Evolutionary conservation across 53 echinoderm and acorn worm genomes (phyloP).

Genomic region (Holothuria scabra): DNA sequence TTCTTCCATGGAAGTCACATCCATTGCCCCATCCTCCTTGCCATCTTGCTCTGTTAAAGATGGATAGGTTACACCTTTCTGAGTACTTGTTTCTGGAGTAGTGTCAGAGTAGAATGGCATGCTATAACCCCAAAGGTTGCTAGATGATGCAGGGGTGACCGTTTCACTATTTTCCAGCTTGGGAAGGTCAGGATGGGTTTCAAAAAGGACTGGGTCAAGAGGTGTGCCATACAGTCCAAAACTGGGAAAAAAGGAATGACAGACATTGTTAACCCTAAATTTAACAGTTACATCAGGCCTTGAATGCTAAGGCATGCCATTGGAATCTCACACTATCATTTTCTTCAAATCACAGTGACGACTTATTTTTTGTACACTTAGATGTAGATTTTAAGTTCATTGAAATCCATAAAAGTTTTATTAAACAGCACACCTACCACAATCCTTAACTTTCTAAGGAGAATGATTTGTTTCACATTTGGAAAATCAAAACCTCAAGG

Average conservation of each 20-base stretch:
- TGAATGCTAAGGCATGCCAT: too few species aligned
- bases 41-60: background rate
- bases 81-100: slow-evolving; percentile 8
- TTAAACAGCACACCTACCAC: too few species aligned
- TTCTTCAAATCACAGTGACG: too few species aligned
- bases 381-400: too few species aligned
- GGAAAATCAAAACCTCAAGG: too few species aligned
- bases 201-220: slow-evolving; percentile 92
- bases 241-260: slow-evolving; percentile 40
- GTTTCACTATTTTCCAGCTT: slow-evolving; percentile 53
- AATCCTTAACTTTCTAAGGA: too few species aligned
- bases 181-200: slow-evolving; percentile 76
- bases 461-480: too few species aligned
- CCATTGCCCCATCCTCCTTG: background rate
- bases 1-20: slow-evolving; percentile 53
- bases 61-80: background rate
- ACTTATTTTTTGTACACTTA: too few species aligned
- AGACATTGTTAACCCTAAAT: too few species aligned
- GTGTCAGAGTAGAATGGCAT: slow-evolving; percentile 1
- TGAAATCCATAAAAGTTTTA: too few species aligned
- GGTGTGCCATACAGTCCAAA: slow-evolving; percentile 95
- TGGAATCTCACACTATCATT: too few species aligned
- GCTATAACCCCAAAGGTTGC: slow-evolving; percentile 11
- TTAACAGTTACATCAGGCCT: too few species aligned
- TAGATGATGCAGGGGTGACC: slow-evolving; percentile 24